Base-by-base conservation (phyloP, 1,140 invertebrate species). In the Drosophila seguyi region DNA sequence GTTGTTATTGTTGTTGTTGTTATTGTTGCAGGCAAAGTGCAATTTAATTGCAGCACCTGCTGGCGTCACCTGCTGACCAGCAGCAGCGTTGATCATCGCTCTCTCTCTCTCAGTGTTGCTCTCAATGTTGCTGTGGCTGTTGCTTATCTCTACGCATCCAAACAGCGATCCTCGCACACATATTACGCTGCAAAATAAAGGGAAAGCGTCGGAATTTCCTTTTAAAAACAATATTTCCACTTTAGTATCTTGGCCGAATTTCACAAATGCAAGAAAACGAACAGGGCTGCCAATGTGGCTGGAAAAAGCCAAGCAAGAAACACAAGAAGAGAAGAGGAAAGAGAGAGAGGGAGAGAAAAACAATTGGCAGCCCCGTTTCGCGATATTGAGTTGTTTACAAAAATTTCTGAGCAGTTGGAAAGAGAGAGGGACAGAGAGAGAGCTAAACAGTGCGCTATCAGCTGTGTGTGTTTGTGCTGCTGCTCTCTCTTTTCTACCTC, bases 351-450 rank as follows among this genome's bases (percentile, higher is more conserved):
- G 13, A 34, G 0, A 53, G 16, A 62, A 47, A 34, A 71, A 56
- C n/a, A 60, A 66, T 69, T 84, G 82, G 82, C 82, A 85, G 42
- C 82, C 55, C 83, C 73, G 75, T 76, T 69, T 38, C 45, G 36
- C 50, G 50, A 44, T 66, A 66, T 66, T 79, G 60, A 80, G 83
- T 87, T 86, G 83, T 86, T 86, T 86, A 86, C 83, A 87, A 87
- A 87, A 82, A 81, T 78, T 86, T 81, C 34, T 53, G 52, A 36
- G 52, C 31, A 53, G 34, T 38, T 38, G 4, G 14, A 36, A 38
- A 48, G 42, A 62, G 58, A 59, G 58, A 57, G 58, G n/a, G n/a
- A n/a, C n/a, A 56, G 36, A 58, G 50, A 53, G 59, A 75, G n/a
- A 10, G 47, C 45, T 48, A 29, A 29, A 13, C 47, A 53, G 34